Percentiles rank a stretch among this genome's conserved stretches.
Evolutionary conservation across 2,797 vertebrate genomes (phyloP).

Genomic region (Coregonus sp.): DNA sequence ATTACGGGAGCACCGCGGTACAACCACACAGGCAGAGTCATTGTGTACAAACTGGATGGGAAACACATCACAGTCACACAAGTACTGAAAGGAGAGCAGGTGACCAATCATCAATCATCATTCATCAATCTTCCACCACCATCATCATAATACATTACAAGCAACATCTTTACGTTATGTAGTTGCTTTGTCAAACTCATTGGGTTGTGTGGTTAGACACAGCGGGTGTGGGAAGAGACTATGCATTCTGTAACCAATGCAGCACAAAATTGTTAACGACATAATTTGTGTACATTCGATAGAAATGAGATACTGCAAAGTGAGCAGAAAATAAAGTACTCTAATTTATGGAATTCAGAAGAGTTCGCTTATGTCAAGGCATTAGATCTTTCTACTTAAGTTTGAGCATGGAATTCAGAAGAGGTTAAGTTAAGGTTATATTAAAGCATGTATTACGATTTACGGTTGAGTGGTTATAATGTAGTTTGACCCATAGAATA

Average conservation of each 20-base stretch:
- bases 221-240: neutral
- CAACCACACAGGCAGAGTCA: conserved; percentile 94
- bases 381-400: no score
- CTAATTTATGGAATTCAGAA: no score
- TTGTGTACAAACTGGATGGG: conserved; percentile 81
- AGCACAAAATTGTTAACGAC: neutral
- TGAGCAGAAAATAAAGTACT: neutral
- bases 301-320: neutral
- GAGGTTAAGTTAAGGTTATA: neutral
- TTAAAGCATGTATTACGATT: neutral
- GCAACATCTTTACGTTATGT: no score
- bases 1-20: conserved; percentile 91
- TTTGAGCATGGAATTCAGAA: neutral
- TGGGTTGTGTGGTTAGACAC: neutral
- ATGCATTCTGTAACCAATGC: no score
- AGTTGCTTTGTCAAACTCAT: neutral
- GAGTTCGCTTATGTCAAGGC: no score
- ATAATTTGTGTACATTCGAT: neutral
- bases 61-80: conserved; percentile 78
- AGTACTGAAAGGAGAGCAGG: conserved; percentile 90
- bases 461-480: neutral
- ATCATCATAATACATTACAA: no score
- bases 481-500: neutral
- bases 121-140: no score
- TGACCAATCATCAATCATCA: conserved; percentile 41